Evolutionary conservation across 2,888 invertebrate species (phyloP).

Genomic region (Phaedon cochleariae): DNA sequence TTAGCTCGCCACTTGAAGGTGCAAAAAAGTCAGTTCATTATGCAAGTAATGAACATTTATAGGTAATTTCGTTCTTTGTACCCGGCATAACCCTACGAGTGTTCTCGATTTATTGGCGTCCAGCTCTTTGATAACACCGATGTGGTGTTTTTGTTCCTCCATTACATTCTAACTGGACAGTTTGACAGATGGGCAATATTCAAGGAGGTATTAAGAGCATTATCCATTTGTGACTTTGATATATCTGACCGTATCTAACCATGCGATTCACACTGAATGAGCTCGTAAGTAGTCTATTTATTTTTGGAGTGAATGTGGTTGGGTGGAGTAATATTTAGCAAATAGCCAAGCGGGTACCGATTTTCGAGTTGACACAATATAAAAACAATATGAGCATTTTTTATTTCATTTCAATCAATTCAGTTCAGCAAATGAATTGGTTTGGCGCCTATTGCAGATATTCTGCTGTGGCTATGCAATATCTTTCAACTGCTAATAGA

Average conservation of each 20-base stretch:
- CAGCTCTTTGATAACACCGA: constrained; percentile 23
- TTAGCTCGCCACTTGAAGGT: neutral
- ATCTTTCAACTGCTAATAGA: too few species aligned
- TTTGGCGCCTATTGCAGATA: too few species aligned
- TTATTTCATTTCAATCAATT: too few species aligned
- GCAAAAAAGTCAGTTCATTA: neutral
- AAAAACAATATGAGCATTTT: too few species aligned
- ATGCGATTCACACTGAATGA: neutral
- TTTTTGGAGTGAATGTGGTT: too few species aligned
- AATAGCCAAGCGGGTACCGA: too few species aligned
- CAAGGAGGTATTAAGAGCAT: constrained; percentile 10
- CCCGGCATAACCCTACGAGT: neutral
- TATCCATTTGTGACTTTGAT: constrained; percentile 10
- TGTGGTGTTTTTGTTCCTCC: constrained; percentile 16
- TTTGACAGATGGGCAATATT: constrained; percentile 21
- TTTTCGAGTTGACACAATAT: too few species aligned
- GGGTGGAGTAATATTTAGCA: too few species aligned
- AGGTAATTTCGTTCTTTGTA: constrained; percentile 4
- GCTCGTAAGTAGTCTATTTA: too few species aligned
- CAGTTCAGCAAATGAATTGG: too few species aligned
- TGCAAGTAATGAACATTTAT: constrained; percentile 1
- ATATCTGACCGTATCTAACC: neutral
- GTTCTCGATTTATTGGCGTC: constrained; percentile 6
- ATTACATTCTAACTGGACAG: constrained; percentile 15
- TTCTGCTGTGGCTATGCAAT: too few species aligned